Conservation (phyloP, 1,140 invertebrate species). For the Diploscapter pachys region DNA sequence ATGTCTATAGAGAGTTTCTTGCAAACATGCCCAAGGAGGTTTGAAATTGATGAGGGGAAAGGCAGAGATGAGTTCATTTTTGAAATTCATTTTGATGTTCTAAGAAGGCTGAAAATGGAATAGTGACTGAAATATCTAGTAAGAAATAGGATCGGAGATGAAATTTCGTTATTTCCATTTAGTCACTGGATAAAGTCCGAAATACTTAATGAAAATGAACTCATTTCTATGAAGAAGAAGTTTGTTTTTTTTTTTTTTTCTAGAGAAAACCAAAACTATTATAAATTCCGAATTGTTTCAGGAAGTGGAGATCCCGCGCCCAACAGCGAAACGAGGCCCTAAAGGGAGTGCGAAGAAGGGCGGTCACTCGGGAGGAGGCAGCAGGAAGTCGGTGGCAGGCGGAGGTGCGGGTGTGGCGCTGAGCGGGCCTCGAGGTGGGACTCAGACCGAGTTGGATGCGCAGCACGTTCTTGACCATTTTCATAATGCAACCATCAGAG, state of each 20-base stretch:
- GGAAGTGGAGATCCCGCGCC: conserved; percentile 50
- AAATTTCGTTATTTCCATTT: too few relatives aligned
- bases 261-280: not conserved
- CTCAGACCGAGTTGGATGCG: conserved; percentile 36
- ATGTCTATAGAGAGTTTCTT: conserved; percentile 44
- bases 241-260: not conserved
- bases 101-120: not conserved
- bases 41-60: not conserved
- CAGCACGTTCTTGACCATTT: conserved; percentile 54
- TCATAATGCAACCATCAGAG: conserved; percentile 58
- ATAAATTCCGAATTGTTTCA: conserved; percentile 28
- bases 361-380: conserved; percentile 12
- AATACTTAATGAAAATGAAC: conserved; percentile 6
- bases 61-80: too few relatives aligned
- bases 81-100: not conserved
- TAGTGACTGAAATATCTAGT: too few relatives aligned
- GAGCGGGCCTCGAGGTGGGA: conserved; percentile 3
- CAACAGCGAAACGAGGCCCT: conserved; percentile 36
- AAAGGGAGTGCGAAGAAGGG: conserved; percentile 37
- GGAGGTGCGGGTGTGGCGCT: conserved; percentile 16
- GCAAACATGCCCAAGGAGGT: conserved; percentile 47
- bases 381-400: not conserved
- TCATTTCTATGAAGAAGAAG: not conserved
- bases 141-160: too few relatives aligned
- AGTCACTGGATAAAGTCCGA: not conserved